phyloP scores from a whole-genome alignment of 1,140 invertebrate species.

The Berghia stephanieae region DNA sequence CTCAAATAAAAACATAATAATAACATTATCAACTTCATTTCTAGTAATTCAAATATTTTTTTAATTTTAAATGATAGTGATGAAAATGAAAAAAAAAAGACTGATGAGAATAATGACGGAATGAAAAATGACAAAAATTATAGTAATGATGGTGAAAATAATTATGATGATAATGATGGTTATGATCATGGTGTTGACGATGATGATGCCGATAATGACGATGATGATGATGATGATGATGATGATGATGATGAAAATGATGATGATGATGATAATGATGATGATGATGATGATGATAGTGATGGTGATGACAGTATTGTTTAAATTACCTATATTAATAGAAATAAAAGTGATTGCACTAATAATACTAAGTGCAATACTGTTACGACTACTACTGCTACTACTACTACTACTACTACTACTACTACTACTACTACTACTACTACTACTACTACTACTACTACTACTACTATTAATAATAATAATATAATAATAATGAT shows the following conservation, averaged over 20 bases:
- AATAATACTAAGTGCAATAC: neutral
- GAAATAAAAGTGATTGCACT: neutral
- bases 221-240: slow-evolving; percentile 12
- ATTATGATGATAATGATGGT: slow-evolving; percentile 9
- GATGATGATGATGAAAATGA: neutral
- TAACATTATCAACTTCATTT: too few relatives aligned
- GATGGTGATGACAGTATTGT: neutral
- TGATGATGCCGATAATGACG: neutral
- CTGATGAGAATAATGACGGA: too few relatives aligned
- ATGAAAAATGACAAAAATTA: neutral
- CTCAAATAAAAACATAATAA: too few relatives aligned
- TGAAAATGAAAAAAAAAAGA: too few relatives aligned
- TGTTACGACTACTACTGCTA: too few relatives aligned
- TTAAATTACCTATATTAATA: neutral
- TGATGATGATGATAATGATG: slow-evolving; percentile 16
- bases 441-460: too few relatives aligned
- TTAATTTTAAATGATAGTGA: too few relatives aligned
- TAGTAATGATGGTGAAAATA: neutral
- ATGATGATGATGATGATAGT: slow-evolving; percentile 14
- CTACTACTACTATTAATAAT: too few relatives aligned
- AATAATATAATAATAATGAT: too few relatives aligned
- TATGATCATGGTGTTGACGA: slow-evolving; percentile 3
- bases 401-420: too few relatives aligned
- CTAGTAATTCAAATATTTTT: too few relatives aligned
- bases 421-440: too few relatives aligned